These are phyloP conservation scores for Centrocercus urophasianus DNA, from an alignment of 2,113 vertebrate species.

Conservation along the genomic window DNA sequence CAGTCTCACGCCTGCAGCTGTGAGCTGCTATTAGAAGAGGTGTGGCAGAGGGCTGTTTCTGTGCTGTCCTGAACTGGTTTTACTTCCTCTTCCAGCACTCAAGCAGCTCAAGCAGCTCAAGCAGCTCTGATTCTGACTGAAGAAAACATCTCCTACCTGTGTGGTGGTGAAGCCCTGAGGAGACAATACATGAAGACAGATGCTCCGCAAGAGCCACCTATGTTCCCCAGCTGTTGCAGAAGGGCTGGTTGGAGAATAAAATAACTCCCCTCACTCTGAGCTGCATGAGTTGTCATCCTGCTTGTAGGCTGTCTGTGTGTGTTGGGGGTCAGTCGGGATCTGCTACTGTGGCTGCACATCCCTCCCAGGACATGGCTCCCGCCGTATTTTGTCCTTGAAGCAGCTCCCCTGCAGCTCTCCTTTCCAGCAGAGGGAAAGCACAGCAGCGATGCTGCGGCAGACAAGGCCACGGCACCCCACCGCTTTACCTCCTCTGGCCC, in stretches of 20 bases:
- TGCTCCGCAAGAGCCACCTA: background rate
- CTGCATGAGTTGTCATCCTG: background rate
- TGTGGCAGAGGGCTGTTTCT: background rate
- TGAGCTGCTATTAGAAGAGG: background rate
- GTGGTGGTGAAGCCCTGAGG: rapidly evolving
- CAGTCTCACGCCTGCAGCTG: background rate
- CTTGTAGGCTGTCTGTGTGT: rapidly evolving
- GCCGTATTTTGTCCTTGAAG: background rate
- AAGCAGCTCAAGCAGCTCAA: slow-evolving; percentile 22
- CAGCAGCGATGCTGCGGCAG: rapidly evolving
- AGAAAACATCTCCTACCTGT: background rate
- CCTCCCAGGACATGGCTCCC: background rate
- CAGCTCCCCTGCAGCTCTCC: background rate
- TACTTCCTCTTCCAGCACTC: slow-evolving; percentile 15
- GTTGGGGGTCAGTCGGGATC: background rate
- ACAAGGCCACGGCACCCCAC: background rate
- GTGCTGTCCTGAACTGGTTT: background rate
- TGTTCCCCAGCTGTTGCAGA: background rate
- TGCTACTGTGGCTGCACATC: background rate
- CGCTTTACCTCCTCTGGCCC: rapidly evolving
- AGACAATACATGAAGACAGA: background rate
- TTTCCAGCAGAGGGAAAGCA: background rate
- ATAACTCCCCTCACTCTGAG: background rate
- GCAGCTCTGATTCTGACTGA: slow-evolving; percentile 67
- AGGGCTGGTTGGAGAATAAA: background rate